Conservation (phyloP, 2,888 invertebrate species). For the Rotaria macrura region DNA sequence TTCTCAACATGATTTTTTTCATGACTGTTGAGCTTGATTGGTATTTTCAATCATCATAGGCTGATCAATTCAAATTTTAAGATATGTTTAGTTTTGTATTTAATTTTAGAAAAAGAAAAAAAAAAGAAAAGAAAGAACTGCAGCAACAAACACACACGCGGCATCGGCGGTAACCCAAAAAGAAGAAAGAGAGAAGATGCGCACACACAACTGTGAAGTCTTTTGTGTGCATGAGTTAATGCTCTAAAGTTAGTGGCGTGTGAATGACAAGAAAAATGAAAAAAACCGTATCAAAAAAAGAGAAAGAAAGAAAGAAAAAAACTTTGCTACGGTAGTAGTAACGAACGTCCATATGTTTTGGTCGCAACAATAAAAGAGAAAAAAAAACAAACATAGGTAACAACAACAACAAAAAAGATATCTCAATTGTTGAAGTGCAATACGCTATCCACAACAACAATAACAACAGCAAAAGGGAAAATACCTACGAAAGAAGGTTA, state of each 20-base stretch:
- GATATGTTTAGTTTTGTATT: background rate
- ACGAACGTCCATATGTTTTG: background rate
- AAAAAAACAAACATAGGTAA: background rate
- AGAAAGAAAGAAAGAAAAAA: background rate
- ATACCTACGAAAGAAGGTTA: background rate
- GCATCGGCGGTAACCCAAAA: no score
- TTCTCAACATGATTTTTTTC: background rate
- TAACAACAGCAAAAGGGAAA: constrained; percentile 5
- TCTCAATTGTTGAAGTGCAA: constrained; percentile 15
- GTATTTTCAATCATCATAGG: background rate
- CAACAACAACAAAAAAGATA: constrained; percentile 15
- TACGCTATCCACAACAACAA: background rate
- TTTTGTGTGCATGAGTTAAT: background rate
- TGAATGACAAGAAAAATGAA: background rate
- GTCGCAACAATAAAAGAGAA: constrained; percentile 1
- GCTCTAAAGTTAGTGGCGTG: constrained; percentile 8
- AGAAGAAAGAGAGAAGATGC: no score
- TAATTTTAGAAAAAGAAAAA: background rate
- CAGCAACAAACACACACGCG: background rate
- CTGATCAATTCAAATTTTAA: background rate
- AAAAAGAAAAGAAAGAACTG: background rate
- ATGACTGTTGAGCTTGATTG: constrained; percentile 7
- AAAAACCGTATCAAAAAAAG: background rate
- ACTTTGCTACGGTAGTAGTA: constrained; percentile 3
- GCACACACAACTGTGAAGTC: background rate